Evolutionary conservation across 1,140 invertebrate species (phyloP), one percentile per base, ranked within the genome.

Genomic region (Drosophila ficusphila): DNA sequence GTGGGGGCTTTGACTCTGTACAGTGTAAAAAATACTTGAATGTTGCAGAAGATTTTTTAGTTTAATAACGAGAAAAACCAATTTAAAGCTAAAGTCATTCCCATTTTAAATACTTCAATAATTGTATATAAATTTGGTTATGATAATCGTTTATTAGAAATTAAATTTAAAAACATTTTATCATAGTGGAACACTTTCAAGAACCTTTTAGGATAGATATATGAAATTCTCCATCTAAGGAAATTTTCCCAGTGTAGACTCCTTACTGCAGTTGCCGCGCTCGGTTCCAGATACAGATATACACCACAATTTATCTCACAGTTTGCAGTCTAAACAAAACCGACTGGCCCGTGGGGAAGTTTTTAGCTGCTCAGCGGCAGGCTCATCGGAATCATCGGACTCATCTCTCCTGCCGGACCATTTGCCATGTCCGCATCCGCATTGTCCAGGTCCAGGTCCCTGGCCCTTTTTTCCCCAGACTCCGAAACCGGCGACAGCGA

Each of bases 281-380:
- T 53, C 41, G 86, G 69, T 78, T 82, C 46, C 73, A 86, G 78
- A 88, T 77, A 88, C 77, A 85, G 79, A 86, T 88, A 86, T 88
- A 86, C 69, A 78, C 69, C 70, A 75, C 82, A 77, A 86, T 86
- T 86, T 86, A 86, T 86, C 82, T 86, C 82, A 82, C 82, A 86
- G 82, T 86, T 88, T 88, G 82, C 82, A 88, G 82, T 86, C 82
- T 86, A 86, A 88, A 86, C 82, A 86, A 88, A 86, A 85, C 76
- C 76, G 79, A 83, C 74, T 79, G 74, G 70, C 51, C 56, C 42
- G 27, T 67, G 54, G 36, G 68, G 44, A 56, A 64, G 52, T 74
- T 74, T 64, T 62, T 74, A 72, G 70, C 72, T 75, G 70, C 62
- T 79, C 82, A 60, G 51, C 69, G 57, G 65, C 75, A 68, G 64